Evolutionary conservation across 2,113 vertebrate species (phyloP).

Genomic region (Syrrhaptes paradoxus): DNA sequence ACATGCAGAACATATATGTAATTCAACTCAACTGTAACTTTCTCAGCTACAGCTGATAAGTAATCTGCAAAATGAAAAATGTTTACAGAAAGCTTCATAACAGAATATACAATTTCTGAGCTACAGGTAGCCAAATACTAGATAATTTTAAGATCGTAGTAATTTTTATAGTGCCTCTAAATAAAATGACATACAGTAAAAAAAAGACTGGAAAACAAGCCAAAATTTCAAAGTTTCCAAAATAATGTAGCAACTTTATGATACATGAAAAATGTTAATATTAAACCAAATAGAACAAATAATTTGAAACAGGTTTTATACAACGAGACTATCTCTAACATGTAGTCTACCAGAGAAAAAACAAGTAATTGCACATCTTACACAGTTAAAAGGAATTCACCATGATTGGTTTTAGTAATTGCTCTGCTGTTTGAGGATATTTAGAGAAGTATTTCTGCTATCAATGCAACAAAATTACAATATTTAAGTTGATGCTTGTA

Average conservation of each 20-base stretch:
- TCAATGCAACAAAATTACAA: neutral
- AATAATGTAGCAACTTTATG: neutral
- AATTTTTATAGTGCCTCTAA: neutral
- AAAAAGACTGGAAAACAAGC: neutral
- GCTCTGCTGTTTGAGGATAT: neutral
- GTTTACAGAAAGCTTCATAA: neutral
- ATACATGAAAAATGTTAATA: neutral
- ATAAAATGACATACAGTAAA: neutral
- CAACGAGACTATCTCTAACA: neutral
- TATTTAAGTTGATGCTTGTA: neutral
- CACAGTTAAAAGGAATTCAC: neutral
- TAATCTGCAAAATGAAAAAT: neutral
- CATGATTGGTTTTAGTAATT: neutral
- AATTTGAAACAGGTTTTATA: neutral
- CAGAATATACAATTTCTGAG: neutral
- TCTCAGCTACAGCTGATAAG: neutral
- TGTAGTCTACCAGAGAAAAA: neutral
- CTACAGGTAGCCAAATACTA: neutral
- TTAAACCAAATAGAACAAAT: neutral
- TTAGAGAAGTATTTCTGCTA: neutral
- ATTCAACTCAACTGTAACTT: neutral
- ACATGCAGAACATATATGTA: neutral
- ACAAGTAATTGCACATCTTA: neutral
- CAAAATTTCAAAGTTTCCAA: neutral
- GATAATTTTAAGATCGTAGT: neutral